Evolutionary conservation across 2,113 vertebrate genomes (phyloP).

Genomic region (Brachyhypopomus occidentalis): DNA sequence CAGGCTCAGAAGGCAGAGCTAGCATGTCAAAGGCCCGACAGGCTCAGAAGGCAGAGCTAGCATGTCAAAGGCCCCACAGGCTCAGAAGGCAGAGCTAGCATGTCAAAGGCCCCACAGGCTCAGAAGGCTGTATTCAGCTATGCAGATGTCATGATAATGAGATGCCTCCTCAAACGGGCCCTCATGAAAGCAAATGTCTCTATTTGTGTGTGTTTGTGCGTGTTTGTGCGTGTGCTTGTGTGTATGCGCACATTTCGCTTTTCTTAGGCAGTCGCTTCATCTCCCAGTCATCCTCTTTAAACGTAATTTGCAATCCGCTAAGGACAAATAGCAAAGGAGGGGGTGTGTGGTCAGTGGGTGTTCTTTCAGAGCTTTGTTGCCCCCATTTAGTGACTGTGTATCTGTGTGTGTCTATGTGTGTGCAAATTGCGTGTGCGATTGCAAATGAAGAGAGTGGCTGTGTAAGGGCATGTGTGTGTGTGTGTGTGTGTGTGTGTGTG

Average conservation of each 20-base stretch:
- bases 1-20: too few relatives aligned
- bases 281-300: constrained; percentile 36
- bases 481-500: constrained; percentile 42
- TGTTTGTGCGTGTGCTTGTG: constrained; percentile 29
- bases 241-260: constrained; percentile 1
- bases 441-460: too few relatives aligned
- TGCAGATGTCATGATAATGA: constrained; percentile 53
- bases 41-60: background rate
- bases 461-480: constrained; percentile 9
- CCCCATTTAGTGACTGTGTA: constrained; percentile 40
- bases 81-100: background rate
- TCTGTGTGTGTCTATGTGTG: constrained; percentile 52
- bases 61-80: constrained; percentile 14
- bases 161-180: constrained; percentile 33
- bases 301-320: constrained; percentile 42
- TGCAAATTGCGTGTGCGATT: too few relatives aligned
- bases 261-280: background rate
- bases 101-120: constrained; percentile 10
- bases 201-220: constrained; percentile 25
- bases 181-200: constrained; percentile 34
- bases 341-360: constrained; percentile 9
- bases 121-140: constrained; percentile 34
- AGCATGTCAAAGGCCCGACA: background rate
- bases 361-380: constrained; percentile 42
- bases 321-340: constrained; percentile 41